These are phyloP conservation scores for Rhea pennata DNA, from an alignment of 2,113 vertebrate species.

Conservation along the genomic window DNA sequence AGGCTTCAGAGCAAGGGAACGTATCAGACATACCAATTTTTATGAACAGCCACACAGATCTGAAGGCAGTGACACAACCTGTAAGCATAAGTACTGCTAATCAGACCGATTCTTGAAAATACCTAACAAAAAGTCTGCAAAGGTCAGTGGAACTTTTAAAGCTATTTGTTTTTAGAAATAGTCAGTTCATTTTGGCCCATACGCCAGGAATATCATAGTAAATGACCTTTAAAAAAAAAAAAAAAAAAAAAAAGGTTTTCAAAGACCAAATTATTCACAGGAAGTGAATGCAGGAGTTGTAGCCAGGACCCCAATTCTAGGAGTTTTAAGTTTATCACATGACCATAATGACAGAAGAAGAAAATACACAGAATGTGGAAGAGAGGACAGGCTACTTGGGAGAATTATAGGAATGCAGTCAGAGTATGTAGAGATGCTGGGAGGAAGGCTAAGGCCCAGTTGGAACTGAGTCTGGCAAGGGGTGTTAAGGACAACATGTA, in stretches of 20 bases:
- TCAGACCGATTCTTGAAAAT: neutral
- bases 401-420: too few relatives aligned
- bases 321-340: neutral
- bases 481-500: too few relatives aligned
- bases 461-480: too few relatives aligned
- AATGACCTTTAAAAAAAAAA: neutral
- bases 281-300: neutral
- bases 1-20: neutral
- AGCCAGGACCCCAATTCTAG: neutral
- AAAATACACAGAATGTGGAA: too few relatives aligned
- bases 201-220: slow-evolving; percentile 1
- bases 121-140: neutral
- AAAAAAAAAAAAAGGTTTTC: neutral
- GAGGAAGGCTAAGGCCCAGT: too few relatives aligned
- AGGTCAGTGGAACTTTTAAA: neutral
- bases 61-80: neutral
- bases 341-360: neutral
- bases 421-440: too few relatives aligned
- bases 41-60: neutral
- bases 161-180: neutral
- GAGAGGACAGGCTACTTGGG: too few relatives aligned
- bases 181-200: neutral
- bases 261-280: neutral
- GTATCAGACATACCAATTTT: neutral
- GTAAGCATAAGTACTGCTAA: neutral